Conservation (phyloP, 2,113 vertebrate genomes). For the Jaculus jaculus region DNA sequence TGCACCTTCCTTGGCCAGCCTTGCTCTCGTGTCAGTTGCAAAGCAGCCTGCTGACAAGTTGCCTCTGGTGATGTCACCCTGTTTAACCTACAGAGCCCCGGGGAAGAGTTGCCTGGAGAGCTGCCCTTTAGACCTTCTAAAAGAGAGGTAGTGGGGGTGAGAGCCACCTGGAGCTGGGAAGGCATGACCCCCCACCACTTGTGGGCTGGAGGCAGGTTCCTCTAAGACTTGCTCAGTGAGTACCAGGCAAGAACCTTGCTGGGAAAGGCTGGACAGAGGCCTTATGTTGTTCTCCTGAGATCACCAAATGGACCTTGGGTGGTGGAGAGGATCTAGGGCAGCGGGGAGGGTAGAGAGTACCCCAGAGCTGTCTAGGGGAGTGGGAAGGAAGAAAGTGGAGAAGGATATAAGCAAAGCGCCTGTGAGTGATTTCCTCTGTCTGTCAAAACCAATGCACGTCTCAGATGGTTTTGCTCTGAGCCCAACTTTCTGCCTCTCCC, state of each 20-base stretch:
- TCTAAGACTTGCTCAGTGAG: neutral
- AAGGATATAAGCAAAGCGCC: neutral
- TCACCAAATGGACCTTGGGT: neutral
- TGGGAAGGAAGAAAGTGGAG: neutral
- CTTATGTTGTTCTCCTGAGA: neutral
- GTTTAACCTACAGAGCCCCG: neutral
- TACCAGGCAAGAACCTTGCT: neutral
- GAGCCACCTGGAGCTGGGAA: neutral
- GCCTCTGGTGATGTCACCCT: neutral
- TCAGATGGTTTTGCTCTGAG: constrained; percentile 31
- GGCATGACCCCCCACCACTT: neutral
- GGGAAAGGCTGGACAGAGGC: neutral
- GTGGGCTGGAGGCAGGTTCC: neutral
- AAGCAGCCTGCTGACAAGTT: neutral
- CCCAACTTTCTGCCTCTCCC: constrained; percentile 48
- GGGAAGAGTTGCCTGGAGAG: neutral
- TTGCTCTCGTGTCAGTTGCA: neutral
- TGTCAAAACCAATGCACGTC: constrained; percentile 54
- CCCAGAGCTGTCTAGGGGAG: neutral
- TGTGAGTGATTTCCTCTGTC: constrained; percentile 65
- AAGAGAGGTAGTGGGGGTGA: neutral
- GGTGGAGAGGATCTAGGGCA: neutral
- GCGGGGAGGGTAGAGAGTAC: neutral
- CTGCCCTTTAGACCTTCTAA: neutral
- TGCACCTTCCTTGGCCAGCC: neutral